phyloP scores from a whole-genome alignment of 2,797 vertebrate genomes.

The Malacoraja senta region DNA sequence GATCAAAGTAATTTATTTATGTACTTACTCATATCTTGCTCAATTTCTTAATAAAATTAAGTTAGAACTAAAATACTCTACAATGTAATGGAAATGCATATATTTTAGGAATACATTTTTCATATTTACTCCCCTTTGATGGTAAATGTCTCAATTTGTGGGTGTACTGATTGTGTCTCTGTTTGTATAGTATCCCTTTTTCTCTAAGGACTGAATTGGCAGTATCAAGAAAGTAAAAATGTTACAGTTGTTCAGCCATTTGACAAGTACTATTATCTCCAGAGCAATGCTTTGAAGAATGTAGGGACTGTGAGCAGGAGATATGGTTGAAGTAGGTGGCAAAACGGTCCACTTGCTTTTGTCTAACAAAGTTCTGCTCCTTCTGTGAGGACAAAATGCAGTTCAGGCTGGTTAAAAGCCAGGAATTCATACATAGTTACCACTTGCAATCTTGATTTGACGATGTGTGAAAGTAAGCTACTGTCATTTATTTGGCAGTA shows the following conservation, averaged over 20 bases:
- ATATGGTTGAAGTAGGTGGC: slow-evolving; percentile 48
- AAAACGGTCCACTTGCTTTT: slow-evolving; percentile 48
- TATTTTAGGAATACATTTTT: no score
- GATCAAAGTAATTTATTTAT: background rate
- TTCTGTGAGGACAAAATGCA: slow-evolving; percentile 44
- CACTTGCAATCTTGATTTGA: slow-evolving; percentile 44
- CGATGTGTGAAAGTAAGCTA: slow-evolving; percentile 40
- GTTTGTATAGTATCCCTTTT: background rate
- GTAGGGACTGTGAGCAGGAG: slow-evolving; percentile 16
- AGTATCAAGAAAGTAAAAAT: slow-evolving; percentile 1
- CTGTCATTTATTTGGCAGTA: slow-evolving; percentile 29
- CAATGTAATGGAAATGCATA: background rate
- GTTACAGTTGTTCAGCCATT: background rate
- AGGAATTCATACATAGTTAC: slow-evolving; percentile 44
- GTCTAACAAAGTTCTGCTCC: slow-evolving; percentile 46
- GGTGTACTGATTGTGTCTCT: no score
- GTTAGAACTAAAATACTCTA: background rate
- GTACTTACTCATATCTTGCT: background rate
- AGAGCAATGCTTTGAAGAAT: background rate
- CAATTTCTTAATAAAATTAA: background rate
- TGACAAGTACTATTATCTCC: slow-evolving; percentile 27
- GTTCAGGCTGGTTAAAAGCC: slow-evolving; percentile 46
- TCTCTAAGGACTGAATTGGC: slow-evolving; percentile 1
- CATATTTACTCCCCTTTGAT: background rate
- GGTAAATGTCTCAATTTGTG: background rate